phyloP scores from a whole-genome alignment of 1,140 invertebrate genomes.

The Aradophagus sp. region DNA sequence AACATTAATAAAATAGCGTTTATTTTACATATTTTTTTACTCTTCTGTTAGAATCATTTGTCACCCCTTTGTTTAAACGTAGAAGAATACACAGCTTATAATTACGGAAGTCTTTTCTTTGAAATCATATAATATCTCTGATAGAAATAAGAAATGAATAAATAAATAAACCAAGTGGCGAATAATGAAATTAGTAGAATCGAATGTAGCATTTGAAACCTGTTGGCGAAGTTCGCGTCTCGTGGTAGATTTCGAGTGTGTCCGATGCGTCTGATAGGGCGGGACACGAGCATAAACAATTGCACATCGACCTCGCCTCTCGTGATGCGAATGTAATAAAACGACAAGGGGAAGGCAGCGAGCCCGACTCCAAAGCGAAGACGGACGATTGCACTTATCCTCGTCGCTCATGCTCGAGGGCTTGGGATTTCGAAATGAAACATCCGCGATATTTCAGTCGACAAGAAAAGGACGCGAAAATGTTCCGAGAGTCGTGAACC shows the following conservation, averaged over 20 bases:
- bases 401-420: conserved; percentile 41
- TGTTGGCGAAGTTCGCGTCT: conserved; percentile 53
- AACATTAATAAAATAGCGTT: no score
- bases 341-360: conserved; percentile 57
- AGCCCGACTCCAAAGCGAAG: conserved; percentile 23
- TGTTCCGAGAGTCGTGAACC: conserved; percentile 59
- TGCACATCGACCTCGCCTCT: conserved; percentile 71
- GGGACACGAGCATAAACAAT: conserved; percentile 74
- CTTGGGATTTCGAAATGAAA: conserved; percentile 64
- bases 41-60: no score
- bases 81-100: no score
- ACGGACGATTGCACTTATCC: conserved; percentile 41
- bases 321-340: conserved; percentile 68
- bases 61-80: no score
- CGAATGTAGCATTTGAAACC: conserved; percentile 29
- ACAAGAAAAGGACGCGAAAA: conserved; percentile 29
- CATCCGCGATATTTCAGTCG: conserved; percentile 63
- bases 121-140: no score
- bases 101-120: no score
- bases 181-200: no score
- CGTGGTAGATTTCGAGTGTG: conserved; percentile 62
- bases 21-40: no score
- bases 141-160: no score
- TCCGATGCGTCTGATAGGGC: conserved; percentile 72
- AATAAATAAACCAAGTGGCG: no score